phyloP scores from a whole-genome alignment of 2,888 invertebrate species.

The Ceriagrion tenellum region DNA sequence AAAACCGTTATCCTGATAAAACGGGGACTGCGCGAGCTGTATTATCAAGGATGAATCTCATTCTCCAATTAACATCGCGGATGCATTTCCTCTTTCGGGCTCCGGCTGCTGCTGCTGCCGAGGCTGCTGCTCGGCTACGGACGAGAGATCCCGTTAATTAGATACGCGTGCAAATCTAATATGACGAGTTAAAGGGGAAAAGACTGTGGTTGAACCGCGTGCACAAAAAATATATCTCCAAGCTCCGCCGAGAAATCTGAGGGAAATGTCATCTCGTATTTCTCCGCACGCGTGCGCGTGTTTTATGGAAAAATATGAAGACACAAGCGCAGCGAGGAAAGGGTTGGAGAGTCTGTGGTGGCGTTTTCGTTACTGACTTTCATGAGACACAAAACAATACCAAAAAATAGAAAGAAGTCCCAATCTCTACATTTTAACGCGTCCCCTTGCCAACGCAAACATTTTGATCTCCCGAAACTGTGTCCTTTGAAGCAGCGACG shows the following conservation, averaged over 20 bases:
- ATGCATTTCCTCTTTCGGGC: not conserved
- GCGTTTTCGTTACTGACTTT: too few species aligned
- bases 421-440: too few species aligned
- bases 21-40: not conserved
- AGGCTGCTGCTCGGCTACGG: not conserved
- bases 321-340: too few species aligned
- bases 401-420: too few species aligned
- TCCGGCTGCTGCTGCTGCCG: not conserved
- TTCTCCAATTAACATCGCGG: not conserved
- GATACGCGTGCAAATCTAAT: not conserved
- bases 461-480: too few species aligned
- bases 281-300: not conserved
- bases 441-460: too few species aligned
- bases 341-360: too few species aligned
- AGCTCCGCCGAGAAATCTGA: not conserved
- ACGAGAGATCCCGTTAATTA: not conserved
- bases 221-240: not conserved
- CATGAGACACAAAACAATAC: too few species aligned
- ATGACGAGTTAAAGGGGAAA: not conserved
- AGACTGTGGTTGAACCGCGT: not conserved
- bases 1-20: conserved; percentile 11
- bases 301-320: not conserved
- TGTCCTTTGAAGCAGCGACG: too few species aligned
- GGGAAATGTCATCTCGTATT: not conserved
- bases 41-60: not conserved